Percentiles rank a stretch among this genome's conserved stretches.
Conservation (phyloP, 2,797 vertebrate species). For the Anguilla pacifica region DNA sequence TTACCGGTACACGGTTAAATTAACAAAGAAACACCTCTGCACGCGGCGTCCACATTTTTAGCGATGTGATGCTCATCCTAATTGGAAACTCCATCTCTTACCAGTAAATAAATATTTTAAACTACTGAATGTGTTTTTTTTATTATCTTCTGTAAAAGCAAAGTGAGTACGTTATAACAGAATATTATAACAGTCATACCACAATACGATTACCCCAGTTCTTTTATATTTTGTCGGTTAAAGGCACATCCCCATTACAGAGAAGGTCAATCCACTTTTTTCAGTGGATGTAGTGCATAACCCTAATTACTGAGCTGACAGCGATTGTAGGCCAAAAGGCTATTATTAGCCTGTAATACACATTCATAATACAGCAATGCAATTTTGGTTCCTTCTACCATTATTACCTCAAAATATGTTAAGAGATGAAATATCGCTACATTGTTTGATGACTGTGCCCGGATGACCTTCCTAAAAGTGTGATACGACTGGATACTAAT, state of each 20-base stretch:
- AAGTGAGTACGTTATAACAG: neutral
- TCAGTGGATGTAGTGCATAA: constrained; percentile 31
- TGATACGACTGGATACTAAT: neutral
- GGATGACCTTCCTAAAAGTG: neutral
- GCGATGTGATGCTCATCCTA: constrained; percentile 66
- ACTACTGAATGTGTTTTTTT: neutral
- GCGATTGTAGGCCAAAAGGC: neutral
- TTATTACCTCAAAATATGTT: neutral
- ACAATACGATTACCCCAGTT: neutral
- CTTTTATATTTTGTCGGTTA: neutral
- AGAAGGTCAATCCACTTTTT: neutral
- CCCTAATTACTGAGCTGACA: constrained; percentile 32
- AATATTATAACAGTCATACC: neutral
- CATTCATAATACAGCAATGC: neutral
- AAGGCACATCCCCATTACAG: neutral
- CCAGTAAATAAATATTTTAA: neutral
- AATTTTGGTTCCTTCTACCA: neutral
- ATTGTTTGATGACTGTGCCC: neutral
- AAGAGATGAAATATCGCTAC: neutral
- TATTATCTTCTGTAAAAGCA: neutral
- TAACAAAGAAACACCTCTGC: constrained; percentile 73
- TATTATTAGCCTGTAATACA: neutral
- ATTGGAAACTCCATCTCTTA: constrained; percentile 60
- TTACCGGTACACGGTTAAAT: constrained; percentile 76
- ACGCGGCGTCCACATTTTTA: constrained; percentile 60